These are phyloP conservation scores for Sisor rabdophorus DNA, from an alignment of 2,113 vertebrate species.

Conservation along the genomic window DNA sequence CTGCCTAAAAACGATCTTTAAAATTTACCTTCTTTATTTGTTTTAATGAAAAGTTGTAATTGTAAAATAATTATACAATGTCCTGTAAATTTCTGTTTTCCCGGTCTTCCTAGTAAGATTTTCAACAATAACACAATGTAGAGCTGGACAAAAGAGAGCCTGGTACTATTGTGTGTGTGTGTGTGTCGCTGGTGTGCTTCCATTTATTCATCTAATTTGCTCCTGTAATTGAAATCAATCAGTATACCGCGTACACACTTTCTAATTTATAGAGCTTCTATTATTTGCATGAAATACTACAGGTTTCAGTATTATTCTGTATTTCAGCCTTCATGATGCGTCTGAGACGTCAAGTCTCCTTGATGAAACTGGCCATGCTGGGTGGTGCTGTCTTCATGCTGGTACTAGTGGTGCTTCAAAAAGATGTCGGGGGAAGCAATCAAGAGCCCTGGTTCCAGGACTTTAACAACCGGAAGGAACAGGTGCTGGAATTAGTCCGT, in stretches of 20 bases:
- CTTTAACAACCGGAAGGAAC: constrained; percentile 75
- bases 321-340: constrained; percentile 67
- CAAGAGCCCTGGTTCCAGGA: constrained; percentile 84
- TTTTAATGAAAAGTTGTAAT: no score
- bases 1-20: no score
- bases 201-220: neutral
- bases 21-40: no score
- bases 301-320: neutral
- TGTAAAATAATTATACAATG: no score
- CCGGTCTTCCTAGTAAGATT: no score
- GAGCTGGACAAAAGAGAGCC: neutral
- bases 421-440: constrained; percentile 65
- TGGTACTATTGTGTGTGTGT: constrained; percentile 15
- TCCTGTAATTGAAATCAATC: neutral
- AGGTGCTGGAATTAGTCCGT: constrained; percentile 80
- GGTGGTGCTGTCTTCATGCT: constrained; percentile 75
- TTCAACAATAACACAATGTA: constrained; percentile 2
- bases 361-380: constrained; percentile 78
- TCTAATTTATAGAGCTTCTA: neutral
- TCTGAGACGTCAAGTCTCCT: constrained; percentile 73
- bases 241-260: no score
- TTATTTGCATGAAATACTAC: neutral
- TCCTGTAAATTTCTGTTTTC: no score
- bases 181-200: constrained; percentile 5
- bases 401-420: constrained; percentile 82